Percentiles rank a stretch among this genome's conserved stretches.
Evolutionary conservation across 2,888 invertebrate species (phyloP).

Genomic region (Leptodirus hochenwartii): DNA sequence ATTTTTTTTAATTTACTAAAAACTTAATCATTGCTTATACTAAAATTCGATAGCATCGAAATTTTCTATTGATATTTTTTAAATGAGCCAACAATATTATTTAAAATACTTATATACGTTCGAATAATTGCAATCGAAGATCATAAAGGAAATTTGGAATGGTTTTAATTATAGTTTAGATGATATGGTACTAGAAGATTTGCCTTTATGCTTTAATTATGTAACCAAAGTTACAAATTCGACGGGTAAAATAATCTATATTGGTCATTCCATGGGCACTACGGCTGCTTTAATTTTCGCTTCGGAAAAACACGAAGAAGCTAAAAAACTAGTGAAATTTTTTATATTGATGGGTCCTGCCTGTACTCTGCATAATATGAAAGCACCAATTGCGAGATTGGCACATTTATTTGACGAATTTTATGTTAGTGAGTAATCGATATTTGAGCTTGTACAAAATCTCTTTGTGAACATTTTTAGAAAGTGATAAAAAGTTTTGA

Average conservation of each 20-base stretch:
- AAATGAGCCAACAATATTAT: too few species aligned
- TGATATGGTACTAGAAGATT: slow-evolving; percentile 38
- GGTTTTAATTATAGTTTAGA: slow-evolving; percentile 29
- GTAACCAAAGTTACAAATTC: slow-evolving; percentile 26
- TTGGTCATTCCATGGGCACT: slow-evolving; percentile 42
- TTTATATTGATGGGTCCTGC: slow-evolving; percentile 36
- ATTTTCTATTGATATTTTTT: too few species aligned
- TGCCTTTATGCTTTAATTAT: slow-evolving; percentile 35
- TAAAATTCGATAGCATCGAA: slow-evolving; percentile 1
- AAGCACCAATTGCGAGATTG: slow-evolving; percentile 41
- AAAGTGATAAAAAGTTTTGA: too few species aligned
- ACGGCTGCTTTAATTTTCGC: slow-evolving; percentile 37
- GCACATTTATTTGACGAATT: too few species aligned
- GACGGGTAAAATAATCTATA: slow-evolving; percentile 26
- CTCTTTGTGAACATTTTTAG: too few species aligned
- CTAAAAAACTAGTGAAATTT: slow-evolving; percentile 29
- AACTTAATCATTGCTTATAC: too few species aligned
- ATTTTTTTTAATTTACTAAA: too few species aligned
- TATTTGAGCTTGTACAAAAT: too few species aligned
- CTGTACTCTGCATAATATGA: slow-evolving; percentile 36
- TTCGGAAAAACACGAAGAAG: slow-evolving; percentile 34
- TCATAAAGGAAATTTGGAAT: too few species aligned
- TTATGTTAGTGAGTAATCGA: too few species aligned
- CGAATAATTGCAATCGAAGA: too few species aligned
- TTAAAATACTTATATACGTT: too few species aligned